Conservation (phyloP, 1,140 invertebrate genomes). For the Rhizoglyphus robini region DNA sequence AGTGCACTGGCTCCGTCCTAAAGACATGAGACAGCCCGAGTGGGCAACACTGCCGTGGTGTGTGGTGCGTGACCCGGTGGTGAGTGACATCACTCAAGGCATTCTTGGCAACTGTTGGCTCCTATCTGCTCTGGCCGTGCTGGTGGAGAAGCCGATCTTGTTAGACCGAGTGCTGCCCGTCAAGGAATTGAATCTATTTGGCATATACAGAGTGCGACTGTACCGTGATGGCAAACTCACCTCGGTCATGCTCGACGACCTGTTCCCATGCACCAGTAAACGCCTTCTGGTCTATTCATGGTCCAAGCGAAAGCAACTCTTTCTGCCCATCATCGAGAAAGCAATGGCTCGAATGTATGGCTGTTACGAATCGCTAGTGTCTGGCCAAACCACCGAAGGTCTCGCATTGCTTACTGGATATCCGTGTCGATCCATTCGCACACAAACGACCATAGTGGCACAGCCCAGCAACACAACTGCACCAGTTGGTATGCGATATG, state of each 20-base stretch:
- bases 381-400: slow-evolving; percentile 86
- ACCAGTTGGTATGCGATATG: neutral
- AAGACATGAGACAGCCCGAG: neutral
- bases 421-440: slow-evolving; percentile 4
- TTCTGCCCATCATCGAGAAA: slow-evolving; percentile 97
- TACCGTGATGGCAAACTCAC: slow-evolving; percentile 96
- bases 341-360: slow-evolving; percentile 94
- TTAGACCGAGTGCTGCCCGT: slow-evolving; percentile 82
- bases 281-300: slow-evolving; percentile 82
- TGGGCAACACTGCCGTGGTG: neutral
- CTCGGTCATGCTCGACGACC: slow-evolving; percentile 86
- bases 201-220: slow-evolving; percentile 80
- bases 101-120: slow-evolving; percentile 97
- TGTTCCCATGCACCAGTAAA: slow-evolving; percentile 82
- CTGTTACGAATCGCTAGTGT: slow-evolving; percentile 87
- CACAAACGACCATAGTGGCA: slow-evolving; percentile 30
- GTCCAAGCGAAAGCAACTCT: slow-evolving; percentile 88
- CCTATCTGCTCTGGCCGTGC: slow-evolving; percentile 79
- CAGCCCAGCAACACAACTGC: slow-evolving; percentile 40
- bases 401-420: slow-evolving; percentile 48
- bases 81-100: slow-evolving; percentile 90
- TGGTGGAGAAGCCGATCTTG: slow-evolving; percentile 84
- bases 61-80: slow-evolving; percentile 65
- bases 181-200: slow-evolving; percentile 65
- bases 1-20: slow-evolving; percentile 32